Conservation (phyloP, 2,113 vertebrate species). For the Phainopepla nitens region DNA sequence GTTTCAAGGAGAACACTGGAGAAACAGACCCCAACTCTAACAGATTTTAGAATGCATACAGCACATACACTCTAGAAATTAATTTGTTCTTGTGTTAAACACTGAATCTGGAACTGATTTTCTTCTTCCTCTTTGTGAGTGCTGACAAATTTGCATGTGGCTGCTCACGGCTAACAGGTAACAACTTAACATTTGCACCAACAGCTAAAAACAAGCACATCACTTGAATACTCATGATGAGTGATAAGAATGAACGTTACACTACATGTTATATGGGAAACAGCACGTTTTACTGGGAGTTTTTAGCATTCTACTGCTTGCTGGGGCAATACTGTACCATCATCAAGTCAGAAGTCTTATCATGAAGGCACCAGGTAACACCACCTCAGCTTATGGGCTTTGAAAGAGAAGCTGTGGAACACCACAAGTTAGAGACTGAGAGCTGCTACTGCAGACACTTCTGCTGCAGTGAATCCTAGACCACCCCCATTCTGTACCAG, state of each 20-base stretch:
- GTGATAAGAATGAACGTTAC: not conserved
- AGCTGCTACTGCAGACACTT: not conserved
- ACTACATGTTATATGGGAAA: not conserved
- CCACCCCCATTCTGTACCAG: not conserved
- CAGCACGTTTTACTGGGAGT: not conserved
- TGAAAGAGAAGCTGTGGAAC: conserved; percentile 55
- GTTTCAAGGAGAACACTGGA: not conserved
- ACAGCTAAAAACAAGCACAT: not conserved
- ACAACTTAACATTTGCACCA: not conserved
- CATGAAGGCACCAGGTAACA: not conserved
- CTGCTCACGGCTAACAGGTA: not conserved
- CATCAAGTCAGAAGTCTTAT: conserved; percentile 29
- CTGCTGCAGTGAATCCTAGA: not conserved
- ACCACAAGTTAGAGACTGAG: conserved; percentile 28
- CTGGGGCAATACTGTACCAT: not conserved
- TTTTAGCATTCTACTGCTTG: not conserved
- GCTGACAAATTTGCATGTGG: not conserved
- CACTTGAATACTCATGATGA: not conserved
- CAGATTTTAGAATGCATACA: not conserved
- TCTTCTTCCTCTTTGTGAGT: not conserved
- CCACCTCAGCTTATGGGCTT: conserved; percentile 62
- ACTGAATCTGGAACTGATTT: not conserved
- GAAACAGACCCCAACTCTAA: not conserved
- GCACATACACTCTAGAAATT: not conserved
- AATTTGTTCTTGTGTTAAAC: not conserved